Evolutionary conservation across 1,140 invertebrate genomes (phyloP), one percentile per base, ranked within the genome.

Genomic region (Cydia splendana): DNA sequence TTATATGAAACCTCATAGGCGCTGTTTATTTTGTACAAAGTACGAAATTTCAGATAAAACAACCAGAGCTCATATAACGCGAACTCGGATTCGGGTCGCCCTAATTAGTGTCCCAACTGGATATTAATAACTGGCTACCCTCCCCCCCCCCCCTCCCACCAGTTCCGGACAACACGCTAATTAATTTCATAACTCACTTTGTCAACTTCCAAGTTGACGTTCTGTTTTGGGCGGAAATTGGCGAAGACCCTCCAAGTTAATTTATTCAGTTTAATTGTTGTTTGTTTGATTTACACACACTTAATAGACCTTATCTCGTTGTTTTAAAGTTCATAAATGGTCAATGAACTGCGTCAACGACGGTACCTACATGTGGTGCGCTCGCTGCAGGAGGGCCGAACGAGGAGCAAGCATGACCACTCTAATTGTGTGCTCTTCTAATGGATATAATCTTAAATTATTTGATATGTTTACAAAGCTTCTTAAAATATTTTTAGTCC

Each of bases 111-210:
- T 24, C 57, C 20, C 67, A 38, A 38, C 67, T 38, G 67, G 67
- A 71, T 71, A 71, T 71, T 71, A 71, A 42, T 71, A 71, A 71
- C 67, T 69, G 28, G 65, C 38, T n/a, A 71, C 7, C 67, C 15
- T 15, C 57, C 9, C 53, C 53, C 53, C 18, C 42, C 53, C 53
- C 5, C 65, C 18, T 0, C 12, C 15, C 65, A 7, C 9, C 67
- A n/a, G n/a, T 24, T 42, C 4, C 67, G 67, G 67, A 38, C 38
- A 71, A 71, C 67, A 71, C 67, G 34, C 67, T 71, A 71, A 71
- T 71, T 71, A 71, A 71, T 71, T 71, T 71, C 67, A 71, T 71
- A 71, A 71, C 67, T 71, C 67, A 71, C 67, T 71, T 71, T 71
- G 67, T 71, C n/a, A 71, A 71, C 67, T 71, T 71, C 67, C n/a